A percentile compares a stretch with the other conserved stretches of the same genome.
phyloP scores from a whole-genome alignment of 2,888 invertebrate genomes.

The Lucinisca nassula region DNA sequence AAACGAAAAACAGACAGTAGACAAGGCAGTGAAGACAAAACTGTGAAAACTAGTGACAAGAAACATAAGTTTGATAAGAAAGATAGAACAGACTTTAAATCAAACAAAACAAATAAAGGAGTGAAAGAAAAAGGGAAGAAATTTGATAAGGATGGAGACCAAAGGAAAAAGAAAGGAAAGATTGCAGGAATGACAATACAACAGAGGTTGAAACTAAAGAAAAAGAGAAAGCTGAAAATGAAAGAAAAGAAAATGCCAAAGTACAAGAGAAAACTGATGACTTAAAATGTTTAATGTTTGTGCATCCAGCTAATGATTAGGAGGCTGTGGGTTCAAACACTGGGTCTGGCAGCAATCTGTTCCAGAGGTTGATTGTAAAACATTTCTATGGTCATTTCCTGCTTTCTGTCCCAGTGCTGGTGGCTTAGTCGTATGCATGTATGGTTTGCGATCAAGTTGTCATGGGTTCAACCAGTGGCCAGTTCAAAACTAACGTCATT shows the following conservation, averaged over 20 bases:
- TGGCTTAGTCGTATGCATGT: too few relatives aligned
- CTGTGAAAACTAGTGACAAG: background rate
- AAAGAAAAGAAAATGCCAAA: slow-evolving; percentile 43
- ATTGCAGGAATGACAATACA: slow-evolving; percentile 13
- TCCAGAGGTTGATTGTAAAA: too few relatives aligned
- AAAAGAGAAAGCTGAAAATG: slow-evolving; percentile 45
- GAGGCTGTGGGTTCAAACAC: too few relatives aligned
- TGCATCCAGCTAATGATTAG: too few relatives aligned
- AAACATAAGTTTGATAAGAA: slow-evolving; percentile 13
- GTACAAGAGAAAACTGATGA: slow-evolving; percentile 9
- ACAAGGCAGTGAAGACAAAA: background rate
- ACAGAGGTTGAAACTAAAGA: slow-evolving; percentile 18
- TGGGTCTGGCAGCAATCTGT: too few relatives aligned
- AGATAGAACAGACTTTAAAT: background rate
- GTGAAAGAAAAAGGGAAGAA: background rate
- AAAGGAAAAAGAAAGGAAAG: slow-evolving; percentile 21
- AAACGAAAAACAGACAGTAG: background rate
- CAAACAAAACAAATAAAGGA: slow-evolving; percentile 1
- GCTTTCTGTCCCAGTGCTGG: too few relatives aligned
- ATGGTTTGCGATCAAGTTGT: too few relatives aligned
- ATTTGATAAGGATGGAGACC: slow-evolving; percentile 19
- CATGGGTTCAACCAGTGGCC: too few relatives aligned
- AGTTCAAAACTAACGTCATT: too few relatives aligned
- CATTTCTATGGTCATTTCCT: too few relatives aligned
- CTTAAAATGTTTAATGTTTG: too few relatives aligned